phyloP scores from a whole-genome alignment of 2,797 vertebrate genomes.

The Tadarida brasiliensis region DNA sequence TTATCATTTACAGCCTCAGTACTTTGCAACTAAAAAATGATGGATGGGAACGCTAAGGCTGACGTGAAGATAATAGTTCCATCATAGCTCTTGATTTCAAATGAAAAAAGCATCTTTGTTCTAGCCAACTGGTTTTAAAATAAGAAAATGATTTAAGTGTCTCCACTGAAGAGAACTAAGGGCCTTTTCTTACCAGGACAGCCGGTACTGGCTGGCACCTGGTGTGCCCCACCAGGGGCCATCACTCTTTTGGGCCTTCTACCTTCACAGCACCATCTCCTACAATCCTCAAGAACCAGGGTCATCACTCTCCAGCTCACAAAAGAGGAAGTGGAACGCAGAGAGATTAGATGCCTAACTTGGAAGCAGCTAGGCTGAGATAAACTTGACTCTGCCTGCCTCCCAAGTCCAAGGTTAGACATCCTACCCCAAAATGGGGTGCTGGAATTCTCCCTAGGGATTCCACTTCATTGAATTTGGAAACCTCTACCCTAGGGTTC shows the following conservation, averaged over 20 bases:
- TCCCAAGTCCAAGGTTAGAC: background rate
- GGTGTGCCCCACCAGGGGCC: background rate
- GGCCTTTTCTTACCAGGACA: background rate
- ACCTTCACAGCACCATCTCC: background rate
- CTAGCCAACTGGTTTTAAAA: conserved; percentile 46
- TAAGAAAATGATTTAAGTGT: conserved; percentile 35
- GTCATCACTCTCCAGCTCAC: background rate
- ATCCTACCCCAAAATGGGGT: background rate
- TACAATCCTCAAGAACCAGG: background rate
- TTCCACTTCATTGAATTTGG: background rate
- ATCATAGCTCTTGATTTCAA: background rate
- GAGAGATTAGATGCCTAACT: conserved; percentile 27
- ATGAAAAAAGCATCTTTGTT: conserved; percentile 20
- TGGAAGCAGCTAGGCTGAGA: background rate
- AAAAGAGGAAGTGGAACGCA: background rate
- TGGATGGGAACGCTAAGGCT: background rate
- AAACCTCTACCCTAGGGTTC: background rate
- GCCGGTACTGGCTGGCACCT: background rate
- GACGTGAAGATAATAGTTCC: background rate
- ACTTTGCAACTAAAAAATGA: conserved; percentile 30
- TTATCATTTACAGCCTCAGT: background rate
- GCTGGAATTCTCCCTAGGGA: background rate
- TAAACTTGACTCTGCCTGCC: background rate
- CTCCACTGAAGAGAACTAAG: background rate
- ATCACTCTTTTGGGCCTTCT: background rate